Conservation (phyloP, 2,113 vertebrate genomes). For the Pachyramphus minor region DNA sequence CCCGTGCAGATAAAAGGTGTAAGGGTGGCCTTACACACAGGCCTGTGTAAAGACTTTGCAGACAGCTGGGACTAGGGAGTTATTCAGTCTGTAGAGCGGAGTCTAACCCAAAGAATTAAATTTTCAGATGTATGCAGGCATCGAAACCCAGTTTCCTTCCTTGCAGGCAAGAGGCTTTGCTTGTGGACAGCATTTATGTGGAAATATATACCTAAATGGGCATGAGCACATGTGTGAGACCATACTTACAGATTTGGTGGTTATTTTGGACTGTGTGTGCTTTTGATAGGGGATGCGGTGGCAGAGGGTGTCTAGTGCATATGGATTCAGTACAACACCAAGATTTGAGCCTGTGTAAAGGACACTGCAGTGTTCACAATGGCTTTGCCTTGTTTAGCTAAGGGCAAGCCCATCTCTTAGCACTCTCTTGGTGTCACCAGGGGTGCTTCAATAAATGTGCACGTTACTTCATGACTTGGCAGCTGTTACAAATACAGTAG, state of each 20-base stretch:
- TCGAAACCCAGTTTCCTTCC: neutral
- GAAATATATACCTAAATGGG: neutral
- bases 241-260: neutral
- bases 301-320: neutral
- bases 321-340: neutral
- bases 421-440: neutral
- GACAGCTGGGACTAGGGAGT: neutral
- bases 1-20: neutral
- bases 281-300: neutral
- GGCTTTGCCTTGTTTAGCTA: neutral
- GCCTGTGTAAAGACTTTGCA: neutral
- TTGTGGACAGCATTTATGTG: neutral
- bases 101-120: neutral
- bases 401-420: neutral
- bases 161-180: neutral
- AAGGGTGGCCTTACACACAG: neutral
- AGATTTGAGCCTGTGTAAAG: neutral
- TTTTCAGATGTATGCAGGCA: neutral
- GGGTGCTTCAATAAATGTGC: neutral
- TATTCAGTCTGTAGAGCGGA: neutral
- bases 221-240: accelerated
- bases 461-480: neutral
- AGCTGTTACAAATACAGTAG: neutral
- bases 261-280: neutral
- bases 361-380: neutral